Evolutionary conservation across 2,888 invertebrate species (phyloP).

Genomic region (Drosophila anomalata): DNA sequence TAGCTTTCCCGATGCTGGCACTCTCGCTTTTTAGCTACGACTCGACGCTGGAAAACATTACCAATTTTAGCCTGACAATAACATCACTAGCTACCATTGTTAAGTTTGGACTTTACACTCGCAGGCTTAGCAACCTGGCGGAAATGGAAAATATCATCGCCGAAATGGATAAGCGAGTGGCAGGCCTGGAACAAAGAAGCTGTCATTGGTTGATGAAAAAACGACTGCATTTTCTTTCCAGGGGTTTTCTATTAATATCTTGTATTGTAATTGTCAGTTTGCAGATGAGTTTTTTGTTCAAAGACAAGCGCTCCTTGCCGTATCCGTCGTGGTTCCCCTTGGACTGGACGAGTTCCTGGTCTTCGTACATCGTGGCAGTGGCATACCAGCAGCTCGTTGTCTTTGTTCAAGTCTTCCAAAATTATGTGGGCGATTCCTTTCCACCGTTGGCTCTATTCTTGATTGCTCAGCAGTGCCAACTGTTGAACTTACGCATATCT

Average conservation of each 20-base stretch:
- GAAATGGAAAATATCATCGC: slow-evolving; percentile 37
- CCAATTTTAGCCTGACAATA: slow-evolving; percentile 48
- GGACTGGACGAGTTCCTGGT: slow-evolving; percentile 52
- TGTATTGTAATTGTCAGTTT: not conserved
- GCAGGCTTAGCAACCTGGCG: slow-evolving; percentile 21
- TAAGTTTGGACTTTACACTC: slow-evolving; percentile 44
- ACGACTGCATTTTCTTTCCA: slow-evolving; percentile 12
- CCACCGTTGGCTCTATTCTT: slow-evolving; percentile 48
- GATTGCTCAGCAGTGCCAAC: slow-evolving; percentile 48
- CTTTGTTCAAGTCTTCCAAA: slow-evolving; percentile 36
- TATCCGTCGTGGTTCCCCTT: slow-evolving; percentile 57
- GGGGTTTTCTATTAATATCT: slow-evolving; percentile 33
- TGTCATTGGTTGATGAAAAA: not conserved
- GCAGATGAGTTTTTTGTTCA: slow-evolving; percentile 10
- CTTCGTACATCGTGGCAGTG: slow-evolving; percentile 27
- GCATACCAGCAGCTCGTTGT: slow-evolving; percentile 29
- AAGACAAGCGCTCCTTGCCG: slow-evolving; percentile 40
- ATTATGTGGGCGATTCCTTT: slow-evolving; percentile 51
- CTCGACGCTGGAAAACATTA: slow-evolving; percentile 50
- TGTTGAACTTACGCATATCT: slow-evolving; percentile 51
- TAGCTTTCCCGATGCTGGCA: slow-evolving; percentile 14
- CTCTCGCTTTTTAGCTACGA: slow-evolving; percentile 34
- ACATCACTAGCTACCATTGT: slow-evolving; percentile 35
- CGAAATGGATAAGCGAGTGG: slow-evolving; percentile 34
- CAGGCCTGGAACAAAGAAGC: slow-evolving; percentile 9